Conservation (phyloP, 2,888 invertebrate genomes). For the Mesorhabditis belari region DNA sequence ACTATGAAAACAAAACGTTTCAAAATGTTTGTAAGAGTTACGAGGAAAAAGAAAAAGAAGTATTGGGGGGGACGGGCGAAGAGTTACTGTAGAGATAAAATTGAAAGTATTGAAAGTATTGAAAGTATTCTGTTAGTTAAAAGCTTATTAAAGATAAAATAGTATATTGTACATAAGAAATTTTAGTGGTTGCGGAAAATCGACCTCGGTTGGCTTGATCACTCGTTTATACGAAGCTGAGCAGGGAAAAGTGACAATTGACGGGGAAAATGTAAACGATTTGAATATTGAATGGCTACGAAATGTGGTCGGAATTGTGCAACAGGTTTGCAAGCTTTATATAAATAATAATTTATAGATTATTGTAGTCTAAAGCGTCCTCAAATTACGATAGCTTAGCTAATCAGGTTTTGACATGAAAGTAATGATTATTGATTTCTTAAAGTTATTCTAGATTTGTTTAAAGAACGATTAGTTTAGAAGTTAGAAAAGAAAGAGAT, state of each 20-base stretch:
- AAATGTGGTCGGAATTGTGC: slow-evolving; percentile 39
- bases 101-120: no score
- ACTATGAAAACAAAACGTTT: no score
- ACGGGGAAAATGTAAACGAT: slow-evolving; percentile 32
- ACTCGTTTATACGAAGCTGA: slow-evolving; percentile 30
- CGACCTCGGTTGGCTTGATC: slow-evolving; percentile 29
- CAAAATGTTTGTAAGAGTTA: no score
- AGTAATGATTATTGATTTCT: no score
- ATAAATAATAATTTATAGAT: background rate
- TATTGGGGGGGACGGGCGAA: background rate
- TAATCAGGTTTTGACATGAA: background rate
- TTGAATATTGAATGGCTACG: slow-evolving; percentile 38
- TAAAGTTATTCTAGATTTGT: no score
- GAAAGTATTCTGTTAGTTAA: no score
- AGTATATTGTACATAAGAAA: no score
- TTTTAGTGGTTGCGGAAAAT: slow-evolving; percentile 33
- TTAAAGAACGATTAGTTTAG: no score
- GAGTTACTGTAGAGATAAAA: background rate
- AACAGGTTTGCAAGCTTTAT: slow-evolving; percentile 25
- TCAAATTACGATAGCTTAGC: background rate
- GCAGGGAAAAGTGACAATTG: slow-evolving; percentile 30
- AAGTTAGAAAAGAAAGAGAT: no score
- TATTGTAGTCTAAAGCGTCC: background rate
- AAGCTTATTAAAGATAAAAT: no score
- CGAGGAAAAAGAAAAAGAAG: background rate